Conservation (phyloP, 1,140 invertebrate species). For the Chlorops oryzae region DNA sequence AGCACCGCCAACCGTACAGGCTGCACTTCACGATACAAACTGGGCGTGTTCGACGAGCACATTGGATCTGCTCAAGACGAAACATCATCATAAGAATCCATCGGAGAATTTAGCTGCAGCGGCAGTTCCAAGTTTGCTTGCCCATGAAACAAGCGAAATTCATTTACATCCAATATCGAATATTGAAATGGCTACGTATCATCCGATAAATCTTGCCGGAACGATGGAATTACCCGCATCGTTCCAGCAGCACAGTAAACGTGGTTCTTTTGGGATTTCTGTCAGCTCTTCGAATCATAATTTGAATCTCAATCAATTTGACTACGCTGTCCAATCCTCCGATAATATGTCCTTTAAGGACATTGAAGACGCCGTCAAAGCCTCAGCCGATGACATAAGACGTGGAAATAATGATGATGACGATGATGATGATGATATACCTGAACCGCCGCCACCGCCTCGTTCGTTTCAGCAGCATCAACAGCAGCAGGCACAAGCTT, state of each 20-base stretch:
- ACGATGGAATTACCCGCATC: slow-evolving; percentile 4
- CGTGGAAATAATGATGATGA: slow-evolving; percentile 44
- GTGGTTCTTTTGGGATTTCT: slow-evolving; percentile 39
- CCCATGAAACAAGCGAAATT: slow-evolving; percentile 4
- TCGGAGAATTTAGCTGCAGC: too few relatives aligned
- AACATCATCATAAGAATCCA: slow-evolving; percentile 17
- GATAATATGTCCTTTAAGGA: slow-evolving; percentile 48
- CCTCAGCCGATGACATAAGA: slow-evolving; percentile 41
- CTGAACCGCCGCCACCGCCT: slow-evolving; percentile 64
- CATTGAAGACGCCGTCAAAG: slow-evolving; percentile 52
- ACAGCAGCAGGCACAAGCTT: slow-evolving; percentile 30
- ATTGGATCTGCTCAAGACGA: slow-evolving; percentile 38
- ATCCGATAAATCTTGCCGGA: background rate
- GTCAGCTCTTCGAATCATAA: slow-evolving; percentile 15
- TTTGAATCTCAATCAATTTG: slow-evolving; percentile 27
- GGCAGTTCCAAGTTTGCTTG: too few relatives aligned
- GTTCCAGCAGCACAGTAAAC: slow-evolving; percentile 27
- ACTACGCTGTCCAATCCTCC: slow-evolving; percentile 48
- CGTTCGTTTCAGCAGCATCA: slow-evolving; percentile 47
- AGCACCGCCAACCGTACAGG: slow-evolving; percentile 39
- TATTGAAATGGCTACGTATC: slow-evolving; percentile 37
- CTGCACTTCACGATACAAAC: slow-evolving; percentile 20
- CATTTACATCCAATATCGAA: slow-evolving; percentile 10
- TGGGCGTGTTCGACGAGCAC: slow-evolving; percentile 42
- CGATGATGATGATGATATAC: slow-evolving; percentile 53